Base-by-base conservation (phyloP, 2,888 invertebrate genomes). In the Diploptera punctata region DNA sequence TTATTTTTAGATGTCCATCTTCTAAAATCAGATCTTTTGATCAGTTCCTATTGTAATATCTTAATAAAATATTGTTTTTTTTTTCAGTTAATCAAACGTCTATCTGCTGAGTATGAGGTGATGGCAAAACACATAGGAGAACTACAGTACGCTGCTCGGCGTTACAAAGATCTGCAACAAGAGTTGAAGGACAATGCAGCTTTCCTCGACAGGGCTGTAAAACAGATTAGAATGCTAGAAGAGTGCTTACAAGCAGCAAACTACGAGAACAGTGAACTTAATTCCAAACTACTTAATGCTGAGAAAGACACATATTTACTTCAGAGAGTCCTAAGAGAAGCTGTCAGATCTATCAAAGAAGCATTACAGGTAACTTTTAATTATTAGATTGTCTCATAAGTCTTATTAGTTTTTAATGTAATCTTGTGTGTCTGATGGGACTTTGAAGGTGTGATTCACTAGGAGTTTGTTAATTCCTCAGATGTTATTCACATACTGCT, bases 281-380 rank as follows among this genome's bases (percentile, higher is more conserved):
- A 83, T 5, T 81, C 83, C 0, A 86, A 88, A 74, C 80, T 86
- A 3, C 78, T 82, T 1, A 85, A 85, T 73, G 82, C 85, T 74
- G 82, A 84, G 31, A 84, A 86, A 73, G 88, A 91, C 79, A 83
- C 85, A 43, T 82, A 84, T 19, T 86, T 86, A 54, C 79, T 92
- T 3, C 86, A 84, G 10, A 84, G 83, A 47, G 84, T 91, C 72
- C 81, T 93, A 24, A 85, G 86, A 77, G 86, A 89, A 79, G 89
- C 91, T 3, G 80, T 78, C 67, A 70, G 73, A 19, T 78, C 79
- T 49, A 76, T 83, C 10, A 72, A 77, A 24, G 75, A 81, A 19
- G 78, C 79, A 33, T 74, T 80, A 13, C 74, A 78, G 75, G 80
- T 80, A 76, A 69, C 47, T 13, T 47, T 47, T n/a, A 7, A 47